Percentiles rank a stretch among this genome's conserved stretches.
Evolutionary conservation across 1,140 invertebrate species (phyloP).

Genomic region (Chionoecetes opilio): DNA sequence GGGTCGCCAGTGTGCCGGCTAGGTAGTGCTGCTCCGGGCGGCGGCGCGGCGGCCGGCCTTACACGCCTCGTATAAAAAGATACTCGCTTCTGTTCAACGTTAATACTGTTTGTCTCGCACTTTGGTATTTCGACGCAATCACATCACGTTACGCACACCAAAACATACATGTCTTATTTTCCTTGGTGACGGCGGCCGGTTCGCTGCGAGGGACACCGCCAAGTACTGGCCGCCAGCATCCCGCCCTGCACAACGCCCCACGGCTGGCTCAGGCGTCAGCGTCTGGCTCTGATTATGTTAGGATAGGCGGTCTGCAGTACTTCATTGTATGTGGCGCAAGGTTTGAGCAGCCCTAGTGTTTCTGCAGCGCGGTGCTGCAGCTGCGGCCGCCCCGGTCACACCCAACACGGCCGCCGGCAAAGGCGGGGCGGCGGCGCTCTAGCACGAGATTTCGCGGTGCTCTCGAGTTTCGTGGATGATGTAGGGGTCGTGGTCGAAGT

Average conservation of each 20-base stretch:
- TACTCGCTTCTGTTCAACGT: not conserved
- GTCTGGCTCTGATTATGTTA: not conserved
- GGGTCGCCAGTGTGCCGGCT: not conserved
- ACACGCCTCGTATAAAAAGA: not conserved
- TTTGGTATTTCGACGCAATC: conserved; percentile 51
- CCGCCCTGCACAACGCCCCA: too few species aligned
- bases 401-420: not conserved
- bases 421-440: conserved; percentile 27
- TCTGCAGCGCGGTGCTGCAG: not conserved
- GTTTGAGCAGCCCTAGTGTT: conserved; percentile 50
- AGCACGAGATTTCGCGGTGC: conserved; percentile 80
- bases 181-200: conserved; percentile 40
- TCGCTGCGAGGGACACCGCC: not conserved
- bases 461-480: conserved; percentile 79
- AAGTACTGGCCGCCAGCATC: not conserved
- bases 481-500: conserved; percentile 79
- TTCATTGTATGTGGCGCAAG: conserved; percentile 49
- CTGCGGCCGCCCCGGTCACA: conserved; percentile 11
- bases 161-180: not conserved
- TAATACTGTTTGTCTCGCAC: conserved; percentile 65
- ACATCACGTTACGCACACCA: not conserved
- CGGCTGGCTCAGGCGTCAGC: not conserved
- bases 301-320: not conserved
- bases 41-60: not conserved
- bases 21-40: not conserved